phyloP scores from a whole-genome alignment of 1,140 invertebrate species.

The Halictus rubicundus region DNA sequence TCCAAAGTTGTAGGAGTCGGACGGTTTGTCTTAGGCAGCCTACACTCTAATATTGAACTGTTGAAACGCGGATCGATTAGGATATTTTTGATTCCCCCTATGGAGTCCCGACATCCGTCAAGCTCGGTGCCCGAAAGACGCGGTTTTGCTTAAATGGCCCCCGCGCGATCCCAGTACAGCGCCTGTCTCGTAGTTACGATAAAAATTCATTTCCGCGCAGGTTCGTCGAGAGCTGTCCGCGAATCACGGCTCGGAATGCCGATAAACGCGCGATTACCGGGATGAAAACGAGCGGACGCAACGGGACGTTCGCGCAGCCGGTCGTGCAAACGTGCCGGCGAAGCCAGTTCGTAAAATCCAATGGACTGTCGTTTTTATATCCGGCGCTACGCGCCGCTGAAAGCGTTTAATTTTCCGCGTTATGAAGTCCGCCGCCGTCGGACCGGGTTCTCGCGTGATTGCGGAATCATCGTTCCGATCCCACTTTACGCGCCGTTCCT shows the following conservation, averaged over 20 bases:
- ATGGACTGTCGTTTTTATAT: slow-evolving; percentile 70
- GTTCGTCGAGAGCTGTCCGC: slow-evolving; percentile 28
- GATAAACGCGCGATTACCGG: slow-evolving; percentile 70
- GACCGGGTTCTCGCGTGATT: not conserved
- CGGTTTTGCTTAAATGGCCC: not conserved
- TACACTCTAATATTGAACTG: too few relatives aligned
- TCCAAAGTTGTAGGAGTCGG: too few relatives aligned
- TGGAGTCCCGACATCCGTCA: too few relatives aligned
- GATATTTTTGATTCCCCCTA: too few relatives aligned
- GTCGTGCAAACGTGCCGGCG: slow-evolving; percentile 39
- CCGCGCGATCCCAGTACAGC: not conserved
- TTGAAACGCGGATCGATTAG: too few relatives aligned
- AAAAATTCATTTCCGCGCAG: slow-evolving; percentile 32
- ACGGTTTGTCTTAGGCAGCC: too few relatives aligned
- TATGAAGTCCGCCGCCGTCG: slow-evolving; percentile 39
- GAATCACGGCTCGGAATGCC: slow-evolving; percentile 47
- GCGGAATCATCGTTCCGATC: slow-evolving; percentile 20
- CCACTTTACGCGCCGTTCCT: slow-evolving; percentile 20
- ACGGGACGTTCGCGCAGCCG: slow-evolving; percentile 49
- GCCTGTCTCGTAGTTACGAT: not conserved
- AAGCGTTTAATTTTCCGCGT: slow-evolving; percentile 58
- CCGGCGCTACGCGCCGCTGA: slow-evolving; percentile 33
- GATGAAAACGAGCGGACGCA: slow-evolving; percentile 64
- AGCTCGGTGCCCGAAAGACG: not conserved
- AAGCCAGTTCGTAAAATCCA: slow-evolving; percentile 70